phyloP scores from a whole-genome alignment of 1,140 invertebrate genomes.

The Mya arenaria region DNA sequence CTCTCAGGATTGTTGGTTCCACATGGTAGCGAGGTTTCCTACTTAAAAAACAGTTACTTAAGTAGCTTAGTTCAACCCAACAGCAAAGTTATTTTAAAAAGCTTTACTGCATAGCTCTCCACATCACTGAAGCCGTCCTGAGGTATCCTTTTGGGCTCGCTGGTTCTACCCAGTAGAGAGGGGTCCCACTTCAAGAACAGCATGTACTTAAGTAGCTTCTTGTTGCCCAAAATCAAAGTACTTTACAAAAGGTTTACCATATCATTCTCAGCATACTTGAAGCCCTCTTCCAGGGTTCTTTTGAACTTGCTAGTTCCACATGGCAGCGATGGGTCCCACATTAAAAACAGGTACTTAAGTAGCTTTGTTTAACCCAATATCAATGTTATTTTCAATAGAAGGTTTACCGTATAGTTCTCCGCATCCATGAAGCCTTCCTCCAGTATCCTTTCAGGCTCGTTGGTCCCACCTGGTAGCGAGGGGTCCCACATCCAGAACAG shows the following conservation, averaged over 20 bases:
- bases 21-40: too few species aligned
- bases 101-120: conserved; percentile 74
- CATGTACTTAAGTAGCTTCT: conserved; percentile 78
- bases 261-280: conserved; percentile 75
- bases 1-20: too few species aligned
- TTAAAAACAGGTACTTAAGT: conserved; percentile 80
- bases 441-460: conserved; percentile 71
- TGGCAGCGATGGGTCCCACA: conserved; percentile 76
- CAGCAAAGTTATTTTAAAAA: too few species aligned
- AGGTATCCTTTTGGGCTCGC: conserved; percentile 70
- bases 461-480: conserved; percentile 70
- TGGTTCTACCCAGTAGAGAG: conserved; percentile 70
- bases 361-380: conserved; percentile 74
- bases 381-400: too few species aligned
- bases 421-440: conserved; percentile 79
- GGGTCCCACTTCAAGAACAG: conserved; percentile 80
- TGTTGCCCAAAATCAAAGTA: conserved; percentile 70
- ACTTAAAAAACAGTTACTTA: too few species aligned
- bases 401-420: conserved; percentile 76
- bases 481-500: conserved; percentile 80
- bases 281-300: conserved; percentile 79
- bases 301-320: conserved; percentile 71
- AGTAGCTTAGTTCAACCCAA: too few species aligned
- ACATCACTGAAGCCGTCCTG: conserved; percentile 79
- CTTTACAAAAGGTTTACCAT: too few species aligned